Conservation (phyloP, 1,140 invertebrate genomes). For the Berghia stephanieae region DNA sequence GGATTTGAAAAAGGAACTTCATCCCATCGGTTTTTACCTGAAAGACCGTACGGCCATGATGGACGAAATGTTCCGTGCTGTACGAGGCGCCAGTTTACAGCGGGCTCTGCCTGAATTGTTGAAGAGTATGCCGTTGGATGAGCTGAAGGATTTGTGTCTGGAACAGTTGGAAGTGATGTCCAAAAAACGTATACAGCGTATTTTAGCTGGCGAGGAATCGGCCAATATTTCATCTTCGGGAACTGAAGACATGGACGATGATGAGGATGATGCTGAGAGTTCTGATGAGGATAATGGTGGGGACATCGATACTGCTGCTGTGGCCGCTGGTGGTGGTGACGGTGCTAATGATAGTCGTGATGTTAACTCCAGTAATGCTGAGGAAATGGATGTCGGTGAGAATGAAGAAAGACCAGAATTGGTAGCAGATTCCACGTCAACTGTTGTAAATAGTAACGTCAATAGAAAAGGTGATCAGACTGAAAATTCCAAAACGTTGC, state of each 20-base stretch:
- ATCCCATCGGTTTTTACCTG: conserved; percentile 56
- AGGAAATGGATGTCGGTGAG: no score
- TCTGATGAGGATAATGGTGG: no score
- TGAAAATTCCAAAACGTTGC: no score
- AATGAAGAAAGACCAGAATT: no score
- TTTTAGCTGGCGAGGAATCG: conserved; percentile 61
- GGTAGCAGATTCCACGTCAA: no score
- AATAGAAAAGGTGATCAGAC: no score
- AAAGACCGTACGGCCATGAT: conserved; percentile 54
- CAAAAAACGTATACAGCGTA: conserved; percentile 62
- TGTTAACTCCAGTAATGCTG: no score
- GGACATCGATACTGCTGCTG: no score
- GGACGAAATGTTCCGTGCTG: conserved; percentile 59
- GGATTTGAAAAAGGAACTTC: conserved; percentile 57
- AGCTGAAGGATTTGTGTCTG: conserved; percentile 60
- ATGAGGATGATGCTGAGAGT: no score
- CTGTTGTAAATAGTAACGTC: no score
- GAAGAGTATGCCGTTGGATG: conserved; percentile 54
- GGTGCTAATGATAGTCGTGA: no score
- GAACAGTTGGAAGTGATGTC: conserved; percentile 67
- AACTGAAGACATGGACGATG: conserved; percentile 55
- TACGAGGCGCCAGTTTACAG: conserved; percentile 53
- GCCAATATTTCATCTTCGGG: conserved; percentile 60
- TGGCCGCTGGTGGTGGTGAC: no score
- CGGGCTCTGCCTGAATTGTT: conserved; percentile 60